Evolutionary conservation across 2,113 vertebrate species (phyloP).

Genomic region (Psettodes erumei): DNA sequence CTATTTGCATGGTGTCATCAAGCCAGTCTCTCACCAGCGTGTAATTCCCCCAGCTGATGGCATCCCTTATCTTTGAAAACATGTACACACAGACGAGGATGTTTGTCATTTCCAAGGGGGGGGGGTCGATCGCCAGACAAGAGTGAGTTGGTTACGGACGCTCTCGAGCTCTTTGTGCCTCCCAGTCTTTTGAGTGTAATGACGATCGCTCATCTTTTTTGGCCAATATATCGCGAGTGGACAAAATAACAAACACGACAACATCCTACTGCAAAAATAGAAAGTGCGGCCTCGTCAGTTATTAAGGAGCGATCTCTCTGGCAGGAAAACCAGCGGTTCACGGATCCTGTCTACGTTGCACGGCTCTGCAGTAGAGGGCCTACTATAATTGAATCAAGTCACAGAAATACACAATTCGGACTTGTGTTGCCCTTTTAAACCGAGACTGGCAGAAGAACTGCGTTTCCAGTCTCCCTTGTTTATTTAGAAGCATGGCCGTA

Average conservation of each 20-base stretch:
- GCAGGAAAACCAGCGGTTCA: neutral
- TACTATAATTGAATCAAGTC: neutral
- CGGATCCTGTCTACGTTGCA: neutral
- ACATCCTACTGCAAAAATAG: neutral
- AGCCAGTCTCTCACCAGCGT: conserved; percentile 14
- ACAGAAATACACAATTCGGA: neutral
- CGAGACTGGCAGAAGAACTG: neutral
- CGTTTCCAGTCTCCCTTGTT: neutral
- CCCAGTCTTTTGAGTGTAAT: neutral
- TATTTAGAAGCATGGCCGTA: neutral
- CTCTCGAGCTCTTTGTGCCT: conserved; percentile 10
- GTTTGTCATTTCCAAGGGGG: conserved; percentile 36
- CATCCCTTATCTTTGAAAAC: conserved; percentile 26
- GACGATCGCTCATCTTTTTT: neutral
- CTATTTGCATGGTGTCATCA: conserved; percentile 30
- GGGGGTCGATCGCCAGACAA: neutral
- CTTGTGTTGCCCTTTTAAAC: neutral
- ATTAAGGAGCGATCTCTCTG: neutral
- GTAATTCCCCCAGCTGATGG: conserved; percentile 22
- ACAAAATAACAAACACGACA: neutral
- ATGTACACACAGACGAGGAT: neutral
- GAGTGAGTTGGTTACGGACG: conserved; percentile 23
- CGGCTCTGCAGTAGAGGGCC: neutral
- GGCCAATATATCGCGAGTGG: neutral
- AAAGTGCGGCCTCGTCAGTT: neutral